Evolutionary conservation across 2,888 invertebrate species (phyloP).

Genomic region (Argyresthia goedartella): DNA sequence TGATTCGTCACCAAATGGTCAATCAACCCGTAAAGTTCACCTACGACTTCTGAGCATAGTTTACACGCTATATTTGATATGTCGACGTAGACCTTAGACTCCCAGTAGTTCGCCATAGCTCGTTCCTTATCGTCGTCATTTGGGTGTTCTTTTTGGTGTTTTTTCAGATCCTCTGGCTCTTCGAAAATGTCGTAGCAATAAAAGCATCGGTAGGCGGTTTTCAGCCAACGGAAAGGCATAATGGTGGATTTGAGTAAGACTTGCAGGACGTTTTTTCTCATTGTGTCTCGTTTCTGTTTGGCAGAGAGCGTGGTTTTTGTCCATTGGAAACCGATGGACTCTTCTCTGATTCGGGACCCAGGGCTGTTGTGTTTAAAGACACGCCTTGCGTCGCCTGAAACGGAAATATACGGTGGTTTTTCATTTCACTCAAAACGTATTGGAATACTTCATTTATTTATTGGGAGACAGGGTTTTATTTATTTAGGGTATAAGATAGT

Average conservation of each 20-base stretch:
- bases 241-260: slow-evolving; percentile 44
- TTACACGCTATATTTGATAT: slow-evolving; percentile 42
- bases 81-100: slow-evolving; percentile 50
- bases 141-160: slow-evolving; percentile 35
- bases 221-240: slow-evolving; percentile 61
- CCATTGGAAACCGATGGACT: not conserved
- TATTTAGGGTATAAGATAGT: too few species aligned
- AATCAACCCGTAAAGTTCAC: slow-evolving; percentile 44
- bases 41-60: slow-evolving; percentile 34
- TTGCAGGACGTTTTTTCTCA: slow-evolving; percentile 47
- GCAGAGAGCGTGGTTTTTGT: slow-evolving; percentile 21
- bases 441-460: too few species aligned
- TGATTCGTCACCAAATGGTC: slow-evolving; percentile 47
- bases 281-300: slow-evolving; percentile 42
- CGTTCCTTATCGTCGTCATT: slow-evolving; percentile 40
- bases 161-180: slow-evolving; percentile 44
- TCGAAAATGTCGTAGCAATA: slow-evolving; percentile 62
- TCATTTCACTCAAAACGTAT: not conserved
- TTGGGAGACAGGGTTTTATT: too few species aligned
- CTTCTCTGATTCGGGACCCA: not conserved
- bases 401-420: slow-evolving; percentile 29
- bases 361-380: not conserved
- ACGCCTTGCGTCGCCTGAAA: slow-evolving; percentile 38
- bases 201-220: slow-evolving; percentile 57
- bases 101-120: slow-evolving; percentile 58